Percentiles rank a stretch among this genome's conserved stretches.
phyloP scores from a whole-genome alignment of 2,113 vertebrate genomes.

The Addax nasomaculatus region DNA sequence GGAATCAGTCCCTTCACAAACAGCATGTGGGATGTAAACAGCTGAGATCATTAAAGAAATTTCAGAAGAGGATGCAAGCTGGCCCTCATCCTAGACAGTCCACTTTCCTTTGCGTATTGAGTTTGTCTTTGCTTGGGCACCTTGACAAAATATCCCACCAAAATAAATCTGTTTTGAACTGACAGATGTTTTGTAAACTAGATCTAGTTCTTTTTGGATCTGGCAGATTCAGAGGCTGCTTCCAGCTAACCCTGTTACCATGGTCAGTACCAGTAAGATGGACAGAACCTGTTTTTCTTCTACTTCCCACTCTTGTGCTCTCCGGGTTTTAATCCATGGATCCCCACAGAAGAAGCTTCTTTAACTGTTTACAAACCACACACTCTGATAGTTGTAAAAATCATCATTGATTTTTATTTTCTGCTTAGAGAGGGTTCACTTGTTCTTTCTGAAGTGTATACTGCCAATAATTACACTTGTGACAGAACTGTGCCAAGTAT shows the following conservation, averaged over 20 bases:
- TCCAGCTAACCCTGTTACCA: background rate
- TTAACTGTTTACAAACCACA: conserved; percentile 47
- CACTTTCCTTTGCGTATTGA: background rate
- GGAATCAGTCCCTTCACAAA: background rate
- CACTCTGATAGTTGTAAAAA: conserved; percentile 22
- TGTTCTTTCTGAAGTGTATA: background rate
- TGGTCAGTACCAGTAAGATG: background rate
- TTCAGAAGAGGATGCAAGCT: background rate
- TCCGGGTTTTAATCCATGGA: conserved; percentile 31
- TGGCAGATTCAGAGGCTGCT: conserved; percentile 34
- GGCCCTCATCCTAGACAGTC: background rate
- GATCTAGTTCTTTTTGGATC: background rate
- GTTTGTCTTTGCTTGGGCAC: background rate
- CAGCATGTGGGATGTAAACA: background rate
- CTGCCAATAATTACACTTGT: background rate
- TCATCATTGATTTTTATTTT: conserved; percentile 27
- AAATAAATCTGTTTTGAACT: background rate
- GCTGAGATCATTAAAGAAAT: background rate
- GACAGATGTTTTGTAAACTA: background rate
- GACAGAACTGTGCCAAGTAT: background rate
- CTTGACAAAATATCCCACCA: background rate
- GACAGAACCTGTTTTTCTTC: conserved; percentile 45
- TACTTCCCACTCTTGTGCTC: background rate
- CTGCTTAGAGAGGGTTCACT: background rate
- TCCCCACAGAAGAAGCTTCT: background rate